Evolutionary conservation across 2,888 invertebrate genomes (phyloP).

Genomic region (Melieria crassipennis): DNA sequence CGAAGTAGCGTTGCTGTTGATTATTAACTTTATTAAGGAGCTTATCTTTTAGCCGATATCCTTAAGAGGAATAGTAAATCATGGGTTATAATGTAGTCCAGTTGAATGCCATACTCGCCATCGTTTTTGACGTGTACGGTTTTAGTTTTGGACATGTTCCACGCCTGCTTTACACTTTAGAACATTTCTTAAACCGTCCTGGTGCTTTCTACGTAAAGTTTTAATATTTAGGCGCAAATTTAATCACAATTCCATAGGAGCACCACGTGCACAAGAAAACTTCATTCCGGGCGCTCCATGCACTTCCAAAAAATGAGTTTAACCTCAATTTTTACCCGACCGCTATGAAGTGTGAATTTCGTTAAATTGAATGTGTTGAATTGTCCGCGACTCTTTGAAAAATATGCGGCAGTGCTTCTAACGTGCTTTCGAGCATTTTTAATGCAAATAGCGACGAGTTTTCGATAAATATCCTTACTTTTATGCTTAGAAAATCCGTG

Average conservation of each 20-base stretch:
- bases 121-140: constrained; percentile 36
- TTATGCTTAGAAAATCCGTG: constrained; percentile 58
- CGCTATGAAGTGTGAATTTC: neutral
- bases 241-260: too few species aligned
- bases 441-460: constrained; percentile 18
- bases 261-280: too few species aligned
- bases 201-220: too few species aligned
- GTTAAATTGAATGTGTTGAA: neutral
- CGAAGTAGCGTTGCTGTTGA: constrained; percentile 38
- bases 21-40: constrained; percentile 52
- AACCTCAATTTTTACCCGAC: constrained; percentile 9
- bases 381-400: neutral
- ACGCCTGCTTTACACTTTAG: too few species aligned
- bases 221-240: too few species aligned
- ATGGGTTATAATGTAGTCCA: constrained; percentile 50
- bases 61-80: constrained; percentile 57
- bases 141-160: constrained; percentile 43
- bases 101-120: constrained; percentile 50
- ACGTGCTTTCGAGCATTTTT: neutral
- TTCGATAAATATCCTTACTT: constrained; percentile 58
- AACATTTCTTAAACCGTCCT: too few species aligned
- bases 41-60: constrained; percentile 52
- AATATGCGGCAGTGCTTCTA: neutral
- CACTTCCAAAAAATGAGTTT: neutral
- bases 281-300: too few species aligned